Base-by-base conservation (phyloP, 2,888 invertebrate genomes). In the Morinoia aosen region DNA sequence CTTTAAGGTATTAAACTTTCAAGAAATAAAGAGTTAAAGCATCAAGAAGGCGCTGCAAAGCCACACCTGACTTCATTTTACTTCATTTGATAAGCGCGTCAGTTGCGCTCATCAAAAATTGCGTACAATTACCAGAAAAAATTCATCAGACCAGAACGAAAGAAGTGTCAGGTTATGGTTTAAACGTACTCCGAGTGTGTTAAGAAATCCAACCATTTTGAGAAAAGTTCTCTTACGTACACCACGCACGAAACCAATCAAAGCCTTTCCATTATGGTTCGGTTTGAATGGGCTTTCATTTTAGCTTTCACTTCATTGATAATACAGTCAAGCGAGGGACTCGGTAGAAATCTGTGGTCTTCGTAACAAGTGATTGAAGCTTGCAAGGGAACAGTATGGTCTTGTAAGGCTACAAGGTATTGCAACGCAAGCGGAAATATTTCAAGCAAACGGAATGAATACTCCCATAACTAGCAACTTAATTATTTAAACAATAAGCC, bases 161-260 rank as follows among this genome's bases (percentile, higher is more conserved):
- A 14, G 33, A 8, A 76, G 2, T 19, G 25, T 76, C 76, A 76
- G 76, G 76, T 19, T 10, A 33, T 25, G 25, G 76, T 10, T 76
- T 33, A 19, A 76, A 76, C 8, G 25, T 76, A 33, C 25, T 76
- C 8, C 8, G 76, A 76, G 76, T 19, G 7, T 19, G 19, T 33
- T 76, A 10, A 76, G 8, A 76, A 76, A 33, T 76, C 7, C 76
- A 76, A 76, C 76, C 76, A 25, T 33, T 76, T 76, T 76, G 33
- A 33, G 33, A 76, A 76, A 76, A 76, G 25, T 76, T 76, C 76
- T 33, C 19, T 76, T 7, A 7, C 76, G 33, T 76, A 76, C 33
- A 76, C 76, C 76, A 16, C 33, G 76, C 76, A 76, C 76, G 76
- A 76, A 76, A 76, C 76, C 76, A 76, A 76, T 76, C 76, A 76